phyloP scores from a whole-genome alignment of 2,888 invertebrate species.

The Ormyrus nitidulus region DNA sequence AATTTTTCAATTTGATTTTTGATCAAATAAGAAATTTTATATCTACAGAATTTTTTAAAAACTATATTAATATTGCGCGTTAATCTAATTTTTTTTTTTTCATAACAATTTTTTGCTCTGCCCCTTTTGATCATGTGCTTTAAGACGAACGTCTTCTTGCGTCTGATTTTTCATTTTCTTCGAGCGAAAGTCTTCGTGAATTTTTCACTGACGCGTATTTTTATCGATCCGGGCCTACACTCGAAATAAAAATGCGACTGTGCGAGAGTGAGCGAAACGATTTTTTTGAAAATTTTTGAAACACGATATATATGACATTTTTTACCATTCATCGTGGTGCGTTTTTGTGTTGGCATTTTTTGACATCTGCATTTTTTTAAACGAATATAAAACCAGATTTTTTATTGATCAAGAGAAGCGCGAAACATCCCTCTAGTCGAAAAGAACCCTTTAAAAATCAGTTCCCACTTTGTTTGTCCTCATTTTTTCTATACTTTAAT shows the following conservation, averaged over 20 bases:
- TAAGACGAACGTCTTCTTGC: too few relatives aligned
- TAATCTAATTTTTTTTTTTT: too few relatives aligned
- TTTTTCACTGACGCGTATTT: constrained; percentile 14
- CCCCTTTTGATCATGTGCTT: too few relatives aligned
- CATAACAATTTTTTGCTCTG: too few relatives aligned
- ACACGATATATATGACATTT: constrained; percentile 10
- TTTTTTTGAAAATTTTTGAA: constrained; percentile 57
- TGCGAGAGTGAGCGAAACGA: constrained; percentile 55
- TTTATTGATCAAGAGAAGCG: constrained; percentile 51
- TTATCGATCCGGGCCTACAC: not conserved
- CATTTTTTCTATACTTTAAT: constrained; percentile 32
- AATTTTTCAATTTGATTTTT: too few relatives aligned
- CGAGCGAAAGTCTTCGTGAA: not conserved
- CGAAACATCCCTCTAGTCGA: not conserved
- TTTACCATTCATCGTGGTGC: constrained; percentile 9
- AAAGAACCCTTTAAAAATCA: constrained; percentile 10
- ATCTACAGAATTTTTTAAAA: too few relatives aligned
- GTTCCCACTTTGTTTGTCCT: constrained; percentile 36
- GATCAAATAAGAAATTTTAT: too few relatives aligned
- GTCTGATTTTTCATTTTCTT: not conserved
- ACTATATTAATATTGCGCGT: too few relatives aligned
- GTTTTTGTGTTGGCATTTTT: constrained; percentile 57
- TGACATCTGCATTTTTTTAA: constrained; percentile 36
- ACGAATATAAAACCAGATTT: constrained; percentile 50
- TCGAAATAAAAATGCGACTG: constrained; percentile 28